phyloP scores from a whole-genome alignment of 2,888 invertebrate genomes.

The Nudaria mundana region DNA sequence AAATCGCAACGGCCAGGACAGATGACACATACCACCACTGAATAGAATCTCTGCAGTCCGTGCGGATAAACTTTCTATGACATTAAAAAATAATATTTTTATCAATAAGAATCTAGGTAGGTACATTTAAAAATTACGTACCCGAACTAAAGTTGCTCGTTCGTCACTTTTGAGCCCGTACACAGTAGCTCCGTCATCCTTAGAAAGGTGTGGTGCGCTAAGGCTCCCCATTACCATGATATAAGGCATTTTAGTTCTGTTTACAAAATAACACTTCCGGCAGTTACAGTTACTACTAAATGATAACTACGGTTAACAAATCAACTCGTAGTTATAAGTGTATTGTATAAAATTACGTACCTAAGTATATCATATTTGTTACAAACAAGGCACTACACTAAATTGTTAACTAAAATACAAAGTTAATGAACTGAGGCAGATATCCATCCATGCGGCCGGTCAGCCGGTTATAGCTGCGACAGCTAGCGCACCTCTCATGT shows the following conservation, averaged over 20 bases:
- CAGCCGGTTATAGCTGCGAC: slow-evolving; percentile 37
- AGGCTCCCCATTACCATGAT: slow-evolving; percentile 77
- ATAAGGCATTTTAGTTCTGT: slow-evolving; percentile 63
- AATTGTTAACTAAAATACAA: slow-evolving; percentile 9
- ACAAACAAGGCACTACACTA: slow-evolving; percentile 8
- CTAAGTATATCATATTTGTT: slow-evolving; percentile 48
- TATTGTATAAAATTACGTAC: no score
- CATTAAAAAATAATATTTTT: no score
- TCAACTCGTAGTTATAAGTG: no score
- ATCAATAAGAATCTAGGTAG: no score
- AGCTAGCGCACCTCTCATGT: slow-evolving; percentile 53
- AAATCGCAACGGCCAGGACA: no score
- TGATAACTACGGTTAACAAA: no score
- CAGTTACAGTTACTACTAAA: no score
- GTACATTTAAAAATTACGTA: no score
- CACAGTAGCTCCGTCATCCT: slow-evolving; percentile 72
- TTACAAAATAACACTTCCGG: slow-evolving; percentile 21
- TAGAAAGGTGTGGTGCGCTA: slow-evolving; percentile 66
- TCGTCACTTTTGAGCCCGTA: slow-evolving; percentile 75
- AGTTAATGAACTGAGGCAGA: slow-evolving; percentile 22
- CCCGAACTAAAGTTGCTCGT: slow-evolving; percentile 54
- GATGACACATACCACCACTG: no score
- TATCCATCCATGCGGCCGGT: slow-evolving; percentile 45
- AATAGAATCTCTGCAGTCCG: no score
- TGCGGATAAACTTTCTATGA: no score